Percentiles rank a stretch among this genome's conserved stretches.
phyloP scores from a whole-genome alignment of 92 coral and sea anemone species.

The Siderastrea siderea region DNA sequence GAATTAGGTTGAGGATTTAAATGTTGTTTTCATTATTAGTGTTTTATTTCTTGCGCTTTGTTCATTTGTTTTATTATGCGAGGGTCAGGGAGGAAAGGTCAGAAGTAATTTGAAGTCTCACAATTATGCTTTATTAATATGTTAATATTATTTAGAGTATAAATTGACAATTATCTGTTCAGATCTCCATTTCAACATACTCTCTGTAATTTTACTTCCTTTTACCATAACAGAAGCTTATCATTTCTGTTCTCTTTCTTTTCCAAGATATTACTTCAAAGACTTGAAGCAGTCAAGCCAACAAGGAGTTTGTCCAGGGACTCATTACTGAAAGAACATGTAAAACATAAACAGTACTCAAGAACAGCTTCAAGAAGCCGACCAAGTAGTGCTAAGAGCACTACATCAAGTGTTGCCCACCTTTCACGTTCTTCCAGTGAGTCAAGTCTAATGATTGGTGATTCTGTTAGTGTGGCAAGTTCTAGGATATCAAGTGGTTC shows the following conservation, averaged over 20 bases:
- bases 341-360: conserved; percentile 76
- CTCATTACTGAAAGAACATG: conserved; percentile 76
- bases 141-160: no score
- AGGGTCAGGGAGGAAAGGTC: no score
- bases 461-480: conserved; percentile 79
- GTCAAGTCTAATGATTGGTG: conserved; percentile 72
- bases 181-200: not conserved
- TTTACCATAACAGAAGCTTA: not conserved
- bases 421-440: conserved; percentile 81
- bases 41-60: no score
- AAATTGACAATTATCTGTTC: no score
- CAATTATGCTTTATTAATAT: no score
- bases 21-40: no score
- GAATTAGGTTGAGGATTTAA: no score
- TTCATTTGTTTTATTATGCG: no score
- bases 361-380: conserved; percentile 77
- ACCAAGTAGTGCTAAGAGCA: conserved; percentile 81
- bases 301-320: conserved; percentile 85
- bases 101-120: no score
- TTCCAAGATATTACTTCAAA: conserved; percentile 84
- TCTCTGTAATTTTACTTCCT: not conserved
- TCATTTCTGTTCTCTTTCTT: conserved; percentile 12
- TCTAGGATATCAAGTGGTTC: conserved; percentile 78
- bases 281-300: conserved; percentile 89
- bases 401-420: conserved; percentile 52